These are phyloP conservation scores for Pachypsylla venusta DNA, from an alignment of 1,140 invertebrate species.

Conservation along the genomic window DNA sequence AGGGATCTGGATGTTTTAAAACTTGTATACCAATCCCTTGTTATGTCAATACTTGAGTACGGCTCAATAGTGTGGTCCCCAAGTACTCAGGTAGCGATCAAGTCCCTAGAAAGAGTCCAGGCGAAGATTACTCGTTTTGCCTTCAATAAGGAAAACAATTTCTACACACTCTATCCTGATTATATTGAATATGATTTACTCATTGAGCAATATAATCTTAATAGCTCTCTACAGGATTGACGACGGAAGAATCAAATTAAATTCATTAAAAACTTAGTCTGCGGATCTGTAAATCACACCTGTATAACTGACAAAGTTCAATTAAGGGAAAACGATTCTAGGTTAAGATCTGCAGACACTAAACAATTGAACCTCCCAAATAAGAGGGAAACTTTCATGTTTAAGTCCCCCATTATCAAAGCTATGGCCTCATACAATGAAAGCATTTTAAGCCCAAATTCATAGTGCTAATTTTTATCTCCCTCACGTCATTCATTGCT, in stretches of 20 bases:
- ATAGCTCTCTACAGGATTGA: not conserved
- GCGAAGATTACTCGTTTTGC: not conserved
- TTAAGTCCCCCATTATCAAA: no score
- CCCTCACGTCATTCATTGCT: no score
- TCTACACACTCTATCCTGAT: not conserved
- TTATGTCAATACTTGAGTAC: not conserved
- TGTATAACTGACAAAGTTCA: no score
- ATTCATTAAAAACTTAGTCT: no score
- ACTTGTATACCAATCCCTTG: not conserved
- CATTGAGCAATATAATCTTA: not conserved
- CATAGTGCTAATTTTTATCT: no score
- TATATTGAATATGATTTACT: not conserved
- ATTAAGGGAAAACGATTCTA: no score
- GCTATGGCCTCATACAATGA: no score
- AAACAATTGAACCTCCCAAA: no score
- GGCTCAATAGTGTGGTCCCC: not conserved
- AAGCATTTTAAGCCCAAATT: no score
- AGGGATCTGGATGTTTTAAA: not conserved
- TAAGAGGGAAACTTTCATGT: no score
- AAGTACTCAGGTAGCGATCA: not conserved
- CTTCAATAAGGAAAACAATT: not conserved
- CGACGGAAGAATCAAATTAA: not conserved
- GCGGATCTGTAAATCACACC: no score
- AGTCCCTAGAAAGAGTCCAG: not conserved
- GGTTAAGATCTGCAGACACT: no score